These are phyloP conservation scores for Acipenser oxyrinchus DNA, from an alignment of 2,797 vertebrate species.

Conservation along the genomic window DNA sequence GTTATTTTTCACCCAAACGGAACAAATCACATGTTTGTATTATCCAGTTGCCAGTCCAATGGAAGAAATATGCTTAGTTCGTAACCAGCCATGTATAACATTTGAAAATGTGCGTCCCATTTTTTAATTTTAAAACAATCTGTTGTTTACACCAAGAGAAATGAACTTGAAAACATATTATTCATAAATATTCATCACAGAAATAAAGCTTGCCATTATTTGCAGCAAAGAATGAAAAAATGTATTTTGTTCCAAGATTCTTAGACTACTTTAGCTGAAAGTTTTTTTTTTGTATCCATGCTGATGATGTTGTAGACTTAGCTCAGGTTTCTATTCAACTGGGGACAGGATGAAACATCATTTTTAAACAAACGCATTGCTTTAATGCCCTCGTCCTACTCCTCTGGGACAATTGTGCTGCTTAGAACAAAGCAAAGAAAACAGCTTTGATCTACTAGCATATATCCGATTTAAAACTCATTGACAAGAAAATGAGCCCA, in stretches of 20 bases:
- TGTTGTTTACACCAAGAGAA: not conserved
- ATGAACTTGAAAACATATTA: not conserved
- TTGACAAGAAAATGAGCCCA: slow-evolving; percentile 2
- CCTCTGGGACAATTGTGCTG: slow-evolving; percentile 6
- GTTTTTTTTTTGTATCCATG: slow-evolving; percentile 10
- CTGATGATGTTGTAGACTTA: slow-evolving; percentile 5
- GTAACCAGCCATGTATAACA: not conserved
- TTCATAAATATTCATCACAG: not conserved
- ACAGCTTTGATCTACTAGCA: slow-evolving; percentile 11
- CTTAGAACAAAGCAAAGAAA: slow-evolving; percentile 15
- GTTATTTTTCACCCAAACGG: not conserved
- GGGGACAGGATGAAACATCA: slow-evolving; percentile 8
- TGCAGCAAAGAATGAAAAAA: no score
- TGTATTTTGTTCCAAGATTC: not conserved
- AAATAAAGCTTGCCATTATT: not conserved
- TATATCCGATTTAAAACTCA: slow-evolving; percentile 10
- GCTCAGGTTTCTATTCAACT: slow-evolving; percentile 5
- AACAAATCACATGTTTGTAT: not conserved
- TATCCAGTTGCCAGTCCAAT: not conserved
- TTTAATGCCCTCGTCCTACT: slow-evolving; percentile 7
- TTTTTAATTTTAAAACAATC: not conserved
- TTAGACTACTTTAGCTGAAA: not conserved
- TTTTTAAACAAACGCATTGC: slow-evolving; percentile 14
- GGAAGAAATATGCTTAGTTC: not conserved
- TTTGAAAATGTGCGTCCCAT: not conserved